Evolutionary conservation across 2,113 vertebrate species (phyloP).

Genomic region (Porphyrio hochstetteri): DNA sequence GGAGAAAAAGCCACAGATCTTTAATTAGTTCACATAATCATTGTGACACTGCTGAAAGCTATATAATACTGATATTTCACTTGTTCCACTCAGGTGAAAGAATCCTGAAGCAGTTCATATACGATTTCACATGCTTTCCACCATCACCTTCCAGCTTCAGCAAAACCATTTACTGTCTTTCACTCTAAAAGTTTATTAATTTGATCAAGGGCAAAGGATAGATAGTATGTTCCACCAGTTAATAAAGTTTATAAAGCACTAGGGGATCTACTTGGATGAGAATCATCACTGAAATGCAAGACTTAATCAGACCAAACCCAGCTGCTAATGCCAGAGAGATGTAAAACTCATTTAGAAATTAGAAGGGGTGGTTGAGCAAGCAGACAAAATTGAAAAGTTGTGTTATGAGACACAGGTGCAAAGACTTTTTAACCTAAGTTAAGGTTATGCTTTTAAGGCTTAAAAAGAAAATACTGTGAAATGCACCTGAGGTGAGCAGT

Average conservation of each 20-base stretch:
- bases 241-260: conserved; percentile 61
- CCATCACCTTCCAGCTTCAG: neutral
- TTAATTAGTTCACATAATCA: neutral
- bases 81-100: neutral
- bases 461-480: neutral
- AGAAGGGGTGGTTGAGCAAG: conserved; percentile 58
- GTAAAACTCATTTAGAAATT: conserved; percentile 61
- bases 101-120: neutral
- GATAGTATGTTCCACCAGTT: conserved; percentile 11
- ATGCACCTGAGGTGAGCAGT: neutral
- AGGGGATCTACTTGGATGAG: conserved; percentile 47
- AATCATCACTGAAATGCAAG: conserved; percentile 53
- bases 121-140: neutral
- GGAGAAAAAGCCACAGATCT: neutral
- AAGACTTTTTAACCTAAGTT: conserved; percentile 20
- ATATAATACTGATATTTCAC: neutral
- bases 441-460: neutral
- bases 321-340: conserved; percentile 49
- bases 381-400: conserved; percentile 39
- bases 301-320: conserved; percentile 50
- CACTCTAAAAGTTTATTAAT: conserved; percentile 47
- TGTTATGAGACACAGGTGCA: neutral
- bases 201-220: conserved; percentile 34
- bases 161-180: conserved; percentile 35
- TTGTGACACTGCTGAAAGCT: neutral